phyloP scores from a whole-genome alignment of 2,113 vertebrate species.

The Lophochroa leadbeateri region DNA sequence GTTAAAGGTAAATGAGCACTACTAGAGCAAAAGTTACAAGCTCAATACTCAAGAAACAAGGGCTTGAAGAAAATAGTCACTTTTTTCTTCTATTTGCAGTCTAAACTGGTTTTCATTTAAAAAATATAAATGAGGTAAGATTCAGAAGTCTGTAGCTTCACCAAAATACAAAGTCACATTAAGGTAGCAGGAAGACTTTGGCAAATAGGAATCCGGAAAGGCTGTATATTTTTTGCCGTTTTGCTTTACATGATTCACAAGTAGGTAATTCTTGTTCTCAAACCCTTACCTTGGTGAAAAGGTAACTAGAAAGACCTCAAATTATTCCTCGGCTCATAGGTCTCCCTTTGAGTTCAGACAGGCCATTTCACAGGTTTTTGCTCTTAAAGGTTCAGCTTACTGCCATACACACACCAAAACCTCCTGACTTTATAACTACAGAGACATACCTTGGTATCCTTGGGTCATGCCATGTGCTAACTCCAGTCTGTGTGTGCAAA shows the following conservation, averaged over 20 bases:
- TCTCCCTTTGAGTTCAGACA: background rate
- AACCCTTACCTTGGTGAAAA: background rate
- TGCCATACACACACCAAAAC: background rate
- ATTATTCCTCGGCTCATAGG: background rate
- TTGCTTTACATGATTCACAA: background rate
- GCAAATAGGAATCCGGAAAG: background rate
- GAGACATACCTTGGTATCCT: conserved; percentile 89
- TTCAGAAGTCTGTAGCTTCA: background rate
- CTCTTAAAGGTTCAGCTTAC: background rate
- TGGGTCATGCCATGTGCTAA: conserved; percentile 97
- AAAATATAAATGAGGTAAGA: background rate
- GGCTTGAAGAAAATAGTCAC: background rate
- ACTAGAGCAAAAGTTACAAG: background rate
- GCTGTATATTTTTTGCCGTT: background rate
- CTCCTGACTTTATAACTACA: background rate
- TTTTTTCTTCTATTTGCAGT: background rate
- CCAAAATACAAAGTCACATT: background rate
- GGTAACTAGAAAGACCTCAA: background rate
- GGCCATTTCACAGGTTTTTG: background rate
- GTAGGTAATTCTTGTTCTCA: background rate
- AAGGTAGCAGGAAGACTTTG: background rate
- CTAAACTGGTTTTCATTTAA: background rate
- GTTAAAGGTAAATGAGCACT: background rate
- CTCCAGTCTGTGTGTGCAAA: conserved; percentile 96
- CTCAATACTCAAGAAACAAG: background rate